Percentiles rank a stretch among this genome's conserved stretches.
These are phyloP conservation scores for Drosophila monieri DNA, from an alignment of 2,888 invertebrate species.

Conservation along the genomic window DNA sequence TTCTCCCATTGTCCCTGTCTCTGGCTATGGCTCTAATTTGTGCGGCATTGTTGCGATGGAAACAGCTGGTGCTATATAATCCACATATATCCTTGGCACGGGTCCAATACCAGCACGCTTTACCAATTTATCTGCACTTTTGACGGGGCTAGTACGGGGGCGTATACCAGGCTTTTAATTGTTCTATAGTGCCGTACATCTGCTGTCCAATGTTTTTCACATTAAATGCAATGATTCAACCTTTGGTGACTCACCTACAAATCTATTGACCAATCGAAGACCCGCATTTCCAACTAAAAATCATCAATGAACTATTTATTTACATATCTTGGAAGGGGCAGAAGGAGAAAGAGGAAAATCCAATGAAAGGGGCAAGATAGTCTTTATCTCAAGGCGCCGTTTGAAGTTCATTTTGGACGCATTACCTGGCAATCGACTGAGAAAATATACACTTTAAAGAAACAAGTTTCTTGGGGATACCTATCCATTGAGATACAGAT, in stretches of 20 bases:
- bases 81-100: constrained; percentile 63
- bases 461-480: no score
- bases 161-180: constrained; percentile 52
- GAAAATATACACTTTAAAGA: constrained; percentile 19
- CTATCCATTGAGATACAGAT: no score
- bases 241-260: constrained; percentile 50
- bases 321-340: constrained; percentile 54
- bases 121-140: constrained; percentile 45
- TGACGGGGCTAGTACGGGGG: constrained; percentile 36
- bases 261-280: constrained; percentile 26
- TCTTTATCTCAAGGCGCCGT: constrained; percentile 64
- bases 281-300: constrained; percentile 56
- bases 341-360: background rate
- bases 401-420: constrained; percentile 67
- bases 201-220: constrained; percentile 27
- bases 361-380: constrained; percentile 21
- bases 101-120: constrained; percentile 39
- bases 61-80: constrained; percentile 23
- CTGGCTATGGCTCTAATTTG: constrained; percentile 51
- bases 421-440: constrained; percentile 72
- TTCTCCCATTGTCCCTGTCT: constrained; percentile 52
- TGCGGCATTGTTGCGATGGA: constrained; percentile 53
- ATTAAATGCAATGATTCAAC: constrained; percentile 27
- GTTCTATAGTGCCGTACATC: constrained; percentile 27
- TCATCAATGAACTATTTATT: constrained; percentile 69